These are phyloP conservation scores for Cossypha polioptera DNA, from an alignment of 2,797 vertebrate genomes.

Conservation along the genomic window DNA sequence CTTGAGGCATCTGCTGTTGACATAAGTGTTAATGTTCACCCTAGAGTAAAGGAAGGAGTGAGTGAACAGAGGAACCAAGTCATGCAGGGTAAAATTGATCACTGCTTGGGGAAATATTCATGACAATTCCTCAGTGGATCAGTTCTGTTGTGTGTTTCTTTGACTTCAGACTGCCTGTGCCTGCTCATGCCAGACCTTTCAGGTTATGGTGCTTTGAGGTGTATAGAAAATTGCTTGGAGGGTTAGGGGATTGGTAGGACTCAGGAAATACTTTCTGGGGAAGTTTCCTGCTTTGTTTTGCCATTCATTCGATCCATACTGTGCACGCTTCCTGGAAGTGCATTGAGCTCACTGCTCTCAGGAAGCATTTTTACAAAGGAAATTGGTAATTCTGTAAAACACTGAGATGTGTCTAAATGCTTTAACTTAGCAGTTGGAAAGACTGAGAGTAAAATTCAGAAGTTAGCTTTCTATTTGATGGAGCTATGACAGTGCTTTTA, in stretches of 20 bases:
- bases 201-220: background rate
- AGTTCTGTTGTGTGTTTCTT: background rate
- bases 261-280: background rate
- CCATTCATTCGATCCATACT: fast-evolving
- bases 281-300: background rate
- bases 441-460: background rate
- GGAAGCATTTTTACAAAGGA: background rate
- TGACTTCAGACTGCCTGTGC: background rate
- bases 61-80: background rate
- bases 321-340: fast-evolving
- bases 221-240: background rate
- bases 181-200: background rate
- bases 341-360: background rate
- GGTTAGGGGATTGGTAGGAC: background rate
- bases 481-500: background rate
- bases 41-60: background rate
- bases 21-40: conserved; percentile 1
- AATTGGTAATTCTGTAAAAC: background rate
- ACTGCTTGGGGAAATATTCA: background rate
- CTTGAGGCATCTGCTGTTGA: background rate
- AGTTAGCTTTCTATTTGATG: background rate
- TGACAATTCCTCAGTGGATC: background rate
- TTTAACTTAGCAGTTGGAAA: background rate
- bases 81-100: background rate
- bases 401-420: background rate